Evolutionary conservation across 2,888 invertebrate genomes (phyloP), one percentile per base, ranked within the genome.

Genomic region (Globia sparganii): DNA sequence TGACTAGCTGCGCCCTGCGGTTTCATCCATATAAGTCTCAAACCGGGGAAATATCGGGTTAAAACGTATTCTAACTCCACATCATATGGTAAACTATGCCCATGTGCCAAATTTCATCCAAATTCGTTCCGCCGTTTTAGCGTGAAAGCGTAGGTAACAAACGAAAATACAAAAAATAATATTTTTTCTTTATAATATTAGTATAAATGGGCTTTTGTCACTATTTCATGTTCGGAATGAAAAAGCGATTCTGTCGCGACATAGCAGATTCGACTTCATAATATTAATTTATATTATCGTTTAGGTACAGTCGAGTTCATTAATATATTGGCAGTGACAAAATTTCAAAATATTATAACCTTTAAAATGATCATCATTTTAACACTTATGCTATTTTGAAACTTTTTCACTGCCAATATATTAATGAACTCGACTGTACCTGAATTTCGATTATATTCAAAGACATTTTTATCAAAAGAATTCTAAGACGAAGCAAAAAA

Each of bases 401-500:
- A n/a, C n/a, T n/a, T n/a, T n/a, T n/a, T n/a, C n/a, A n/a, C n/a
- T n/a, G n/a, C n/a, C n/a, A n/a, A n/a, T n/a, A n/a, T n/a, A n/a
- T n/a, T n/a, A n/a, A n/a, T n/a, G n/a, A n/a, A n/a, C n/a, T n/a
- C n/a, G n/a, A n/a, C n/a, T n/a, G n/a, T n/a, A 25, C 2, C 21
- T 15, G 21, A 56, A 40, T 46, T 77, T 37, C 5, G 25, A 56
- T 46, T 66, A 31, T n/a, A 43, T 4, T 46, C 15, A 53, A 71
- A 61, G 28, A 53, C 11, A 34, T 25, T 53, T 4, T 34, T 34
- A 15, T 77, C 18, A 28, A 79, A 62, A 46, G 5, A 80, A 78
- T 49, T 64, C 31, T 49, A 25, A 49, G n/a, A 56, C 37, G 13
- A 56, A 40, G 25, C n/a, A 6, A 74, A 34, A 37, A 8, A 15